Evolutionary conservation across 2,888 invertebrate species (phyloP), one percentile per base, ranked within the genome.

Genomic region (Dromius quadrimaculatus): DNA sequence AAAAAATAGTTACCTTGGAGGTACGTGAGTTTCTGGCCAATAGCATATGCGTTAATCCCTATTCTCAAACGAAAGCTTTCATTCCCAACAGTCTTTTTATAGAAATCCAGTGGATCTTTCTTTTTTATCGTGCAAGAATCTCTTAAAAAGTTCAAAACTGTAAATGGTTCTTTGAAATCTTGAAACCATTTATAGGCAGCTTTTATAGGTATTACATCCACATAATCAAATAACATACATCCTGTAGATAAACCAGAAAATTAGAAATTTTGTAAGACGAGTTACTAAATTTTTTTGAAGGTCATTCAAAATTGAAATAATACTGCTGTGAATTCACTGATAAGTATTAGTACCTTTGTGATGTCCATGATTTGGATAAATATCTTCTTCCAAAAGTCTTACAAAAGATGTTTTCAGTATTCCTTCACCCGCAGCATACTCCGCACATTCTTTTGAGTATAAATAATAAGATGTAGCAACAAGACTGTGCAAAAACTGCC

Each of bases 401-500:
- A 84, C 81, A 61, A 88, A 85, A 23, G 86, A 85, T 71, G 76
- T 79, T n/a, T 86, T 84, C 54, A 86, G 75, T 74, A 85, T 84
- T 23, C 87, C 87, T 73, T 84, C 83, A 1, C 81, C 82, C 72
- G 81, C 82, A 8, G 76, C 77, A 1, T 79, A 80, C 3, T 82
- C 81, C 28, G 84, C 73, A 43, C 78, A 74, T 70, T 76, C 79
- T 75, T 82, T 82, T 1, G 83, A 80, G 74, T 86, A 86, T 15
- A 87, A 74, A 74, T 80, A 81, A 78, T 82, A 84, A 1, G 87
- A 83, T 20, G 86, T 81, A 36, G 85, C 82, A 71, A 89, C 80
- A 8, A 89, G 74, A 32, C 85, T 84, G 71, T 87, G 87, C 32
- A 87, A 69, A 78, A 87, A 88, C 78, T 89, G 89, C 87, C 88